Percentiles rank a stretch among this genome's conserved stretches.
Evolutionary conservation across 2,113 vertebrate genomes (phyloP).

Genomic region (Trematocara zebra): DNA sequence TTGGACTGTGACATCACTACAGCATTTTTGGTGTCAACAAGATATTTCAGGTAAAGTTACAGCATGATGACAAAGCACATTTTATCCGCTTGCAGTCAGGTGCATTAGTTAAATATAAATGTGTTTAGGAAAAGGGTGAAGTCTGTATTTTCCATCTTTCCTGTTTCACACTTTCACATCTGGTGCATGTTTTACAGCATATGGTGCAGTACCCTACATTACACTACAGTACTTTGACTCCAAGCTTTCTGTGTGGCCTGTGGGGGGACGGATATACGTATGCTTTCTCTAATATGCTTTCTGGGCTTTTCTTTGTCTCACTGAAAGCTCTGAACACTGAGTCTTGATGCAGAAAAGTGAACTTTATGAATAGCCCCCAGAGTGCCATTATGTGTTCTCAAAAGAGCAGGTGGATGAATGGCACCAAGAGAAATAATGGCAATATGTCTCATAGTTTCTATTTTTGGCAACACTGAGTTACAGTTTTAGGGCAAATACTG

Average conservation of each 20-base stretch:
- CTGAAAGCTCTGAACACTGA: slow-evolving; percentile 29
- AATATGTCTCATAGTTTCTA: slow-evolving; percentile 35
- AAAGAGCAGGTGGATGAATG: slow-evolving; percentile 57
- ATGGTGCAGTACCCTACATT: neutral
- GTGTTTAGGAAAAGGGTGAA: neutral
- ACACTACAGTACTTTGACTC: neutral
- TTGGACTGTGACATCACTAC: slow-evolving; percentile 39
- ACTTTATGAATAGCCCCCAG: slow-evolving; percentile 55
- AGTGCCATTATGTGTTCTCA: slow-evolving; percentile 41
- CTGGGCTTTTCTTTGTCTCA: slow-evolving; percentile 19
- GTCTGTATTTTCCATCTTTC: neutral
- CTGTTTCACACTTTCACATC: neutral
- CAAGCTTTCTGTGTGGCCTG: neutral
- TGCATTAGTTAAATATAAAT: neutral
- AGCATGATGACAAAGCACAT: slow-evolving; percentile 47
- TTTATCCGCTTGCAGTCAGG: slow-evolving; percentile 3
- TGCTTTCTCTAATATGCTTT: slow-evolving; percentile 8
- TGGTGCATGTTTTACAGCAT: neutral
- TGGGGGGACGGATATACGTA: neutral
- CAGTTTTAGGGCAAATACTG: slow-evolving; percentile 50
- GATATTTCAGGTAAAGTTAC: slow-evolving; percentile 41
- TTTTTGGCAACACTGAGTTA: slow-evolving; percentile 19
- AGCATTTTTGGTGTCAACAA: slow-evolving; percentile 8
- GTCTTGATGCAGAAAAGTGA: slow-evolving; percentile 48
- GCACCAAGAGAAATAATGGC: slow-evolving; percentile 42